A percentile compares a stretch with the other conserved stretches of the same genome.
Evolutionary conservation across 1,140 invertebrate genomes (phyloP).

Genomic region (Drosophila willistoni): DNA sequence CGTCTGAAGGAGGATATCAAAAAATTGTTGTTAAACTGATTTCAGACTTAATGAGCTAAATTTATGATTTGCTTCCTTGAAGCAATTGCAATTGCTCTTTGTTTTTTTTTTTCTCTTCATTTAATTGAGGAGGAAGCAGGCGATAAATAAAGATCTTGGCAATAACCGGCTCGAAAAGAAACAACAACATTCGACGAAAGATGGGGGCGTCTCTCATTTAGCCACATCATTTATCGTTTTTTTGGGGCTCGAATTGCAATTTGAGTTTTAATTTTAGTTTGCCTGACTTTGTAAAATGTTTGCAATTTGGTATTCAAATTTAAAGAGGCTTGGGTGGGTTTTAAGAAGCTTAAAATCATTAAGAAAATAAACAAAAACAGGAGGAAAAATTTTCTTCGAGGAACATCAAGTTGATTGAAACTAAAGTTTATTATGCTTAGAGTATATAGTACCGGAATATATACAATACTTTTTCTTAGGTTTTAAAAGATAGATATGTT

Average conservation of each 20-base stretch:
- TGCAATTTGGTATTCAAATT: not conserved
- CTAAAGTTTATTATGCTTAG: too few species aligned
- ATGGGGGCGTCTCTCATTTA: slow-evolving; percentile 3
- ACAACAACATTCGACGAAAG: not conserved
- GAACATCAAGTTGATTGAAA: too few species aligned
- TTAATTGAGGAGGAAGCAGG: slow-evolving; percentile 9
- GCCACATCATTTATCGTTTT: not conserved
- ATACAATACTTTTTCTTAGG: too few species aligned
- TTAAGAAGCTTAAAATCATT: too few species aligned
- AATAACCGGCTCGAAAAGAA: not conserved
- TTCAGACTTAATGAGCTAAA: slow-evolving; percentile 6
- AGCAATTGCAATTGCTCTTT: slow-evolving; percentile 10
- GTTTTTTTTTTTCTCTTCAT: not conserved
- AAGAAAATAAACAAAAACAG: too few species aligned
- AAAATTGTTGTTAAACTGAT: not conserved
- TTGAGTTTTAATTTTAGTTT: slow-evolving; percentile 2
- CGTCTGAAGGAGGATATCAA: not conserved
- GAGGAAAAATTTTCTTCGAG: too few species aligned
- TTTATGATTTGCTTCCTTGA: slow-evolving; percentile 13
- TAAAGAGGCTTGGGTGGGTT: not conserved
- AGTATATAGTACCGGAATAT: too few species aligned
- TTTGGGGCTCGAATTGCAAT: not conserved
- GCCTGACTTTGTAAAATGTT: not conserved
- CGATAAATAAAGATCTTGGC: slow-evolving; percentile 8
- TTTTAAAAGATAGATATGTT: too few species aligned